Conservation (phyloP, 2,888 invertebrate species). For the Cenopis cana region DNA sequence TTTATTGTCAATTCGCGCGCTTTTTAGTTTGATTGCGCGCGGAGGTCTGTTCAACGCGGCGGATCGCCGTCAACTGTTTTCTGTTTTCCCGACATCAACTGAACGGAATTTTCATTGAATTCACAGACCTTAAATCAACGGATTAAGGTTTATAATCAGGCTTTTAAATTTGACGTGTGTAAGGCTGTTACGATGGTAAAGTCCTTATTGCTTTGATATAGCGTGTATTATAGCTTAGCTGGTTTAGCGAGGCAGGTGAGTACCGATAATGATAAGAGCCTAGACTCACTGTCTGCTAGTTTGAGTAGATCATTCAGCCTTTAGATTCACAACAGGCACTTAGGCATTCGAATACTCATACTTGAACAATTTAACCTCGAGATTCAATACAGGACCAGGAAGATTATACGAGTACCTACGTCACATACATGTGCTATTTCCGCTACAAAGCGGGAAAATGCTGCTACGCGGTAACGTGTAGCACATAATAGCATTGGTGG, state of each 20-base stretch:
- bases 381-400: no score
- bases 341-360: no score
- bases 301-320: neutral
- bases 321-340: no score
- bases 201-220: neutral
- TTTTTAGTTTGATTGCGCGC: conserved; percentile 49
- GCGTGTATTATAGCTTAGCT: neutral
- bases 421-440: no score
- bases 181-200: neutral
- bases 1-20: conserved; percentile 57
- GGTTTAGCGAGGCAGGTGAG: conserved; percentile 44
- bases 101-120: conserved; percentile 67
- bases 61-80: conserved; percentile 68
- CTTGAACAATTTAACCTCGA: no score
- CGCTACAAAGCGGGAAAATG: no score
- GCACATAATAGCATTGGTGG: no score
- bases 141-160: neutral
- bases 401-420: no score
- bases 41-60: conserved; percentile 67
- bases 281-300: conserved; percentile 52
- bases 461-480: no score
- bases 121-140: neutral
- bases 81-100: conserved; percentile 49
- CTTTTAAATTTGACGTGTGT: neutral
- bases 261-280: conserved; percentile 53